Evolutionary conservation across 2,888 invertebrate genomes (phyloP), one percentile per base, ranked within the genome.

Genomic region (Drosophila pseudotakahashii): DNA sequence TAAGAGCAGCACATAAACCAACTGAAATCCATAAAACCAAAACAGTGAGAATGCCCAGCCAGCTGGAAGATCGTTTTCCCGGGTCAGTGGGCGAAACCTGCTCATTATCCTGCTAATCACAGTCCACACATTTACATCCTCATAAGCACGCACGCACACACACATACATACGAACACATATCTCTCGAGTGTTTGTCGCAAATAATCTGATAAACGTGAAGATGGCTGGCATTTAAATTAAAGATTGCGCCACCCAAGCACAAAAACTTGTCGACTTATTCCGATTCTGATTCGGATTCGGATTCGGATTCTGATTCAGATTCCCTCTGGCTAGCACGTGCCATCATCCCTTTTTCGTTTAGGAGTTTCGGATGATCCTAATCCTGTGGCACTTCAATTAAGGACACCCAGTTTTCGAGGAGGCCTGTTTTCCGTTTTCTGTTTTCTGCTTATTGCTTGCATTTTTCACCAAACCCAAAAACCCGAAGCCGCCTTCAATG

Each of bases 151-250:
- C 14, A 30, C 16, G 16, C 7, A 61, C 30, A 61, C 60, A 42
- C 13, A 14, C 14, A 42, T 3, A 19, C 3, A 19, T 19, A 19
- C 3, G 19, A 3, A 19, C 3, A 19, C 3, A 19, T 19, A 19
- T 19, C 19, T 19, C 7, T 37, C 14, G 52, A 41, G 59, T 44
- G 53, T 45, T 71, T 70, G 70, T 88, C 74, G 58, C 75, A 77
- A 69, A 69, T 81, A 73, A 88, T 82, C 88, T 79, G 82, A 88
- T 88, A 73, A 79, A 79, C 82, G 85, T 77, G 82, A 79, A 81
- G 82, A 82, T 82, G 85, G 88, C 78, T 88, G 70, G 77, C 84
- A 88, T 80, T 78, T 82, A 83, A 86, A 83, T 88, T 88, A 88
- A 86, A 88, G 88, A 88, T 85, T 82, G 88, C 74, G 69, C 57